phyloP scores from a whole-genome alignment of 2,888 invertebrate genomes.

The Unio pictorum region DNA sequence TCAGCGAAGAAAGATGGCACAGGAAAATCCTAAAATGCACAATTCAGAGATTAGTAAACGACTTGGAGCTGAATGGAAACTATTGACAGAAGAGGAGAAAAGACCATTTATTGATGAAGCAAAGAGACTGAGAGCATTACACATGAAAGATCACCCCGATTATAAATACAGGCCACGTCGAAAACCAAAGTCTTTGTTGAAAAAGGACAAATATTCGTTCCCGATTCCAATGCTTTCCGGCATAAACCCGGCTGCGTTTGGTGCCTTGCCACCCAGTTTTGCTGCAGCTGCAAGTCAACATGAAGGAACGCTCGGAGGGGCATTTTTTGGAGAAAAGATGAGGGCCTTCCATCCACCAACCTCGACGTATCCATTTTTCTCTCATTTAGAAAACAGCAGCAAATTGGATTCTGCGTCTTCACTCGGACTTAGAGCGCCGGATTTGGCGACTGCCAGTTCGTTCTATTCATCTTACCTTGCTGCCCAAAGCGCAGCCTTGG shows the following conservation, averaged over 20 bases:
- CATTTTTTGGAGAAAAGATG: slow-evolving; percentile 47
- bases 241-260: slow-evolving; percentile 42
- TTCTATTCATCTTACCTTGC: slow-evolving; percentile 57
- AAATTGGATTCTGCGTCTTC: slow-evolving; percentile 41
- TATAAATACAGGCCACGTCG: slow-evolving; percentile 97
- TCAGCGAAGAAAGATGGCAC: slow-evolving; percentile 97
- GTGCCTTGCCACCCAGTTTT: slow-evolving; percentile 38
- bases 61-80: slow-evolving; percentile 98
- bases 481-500: slow-evolving; percentile 46
- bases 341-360: slow-evolving; percentile 58
- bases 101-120: slow-evolving; percentile 99
- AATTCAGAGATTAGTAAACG: slow-evolving; percentile 98
- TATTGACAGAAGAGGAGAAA: slow-evolving; percentile 94
- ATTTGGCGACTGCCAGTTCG: slow-evolving; percentile 34
- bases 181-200: slow-evolving; percentile 89
- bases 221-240: slow-evolving; percentile 62
- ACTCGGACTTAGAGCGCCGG: slow-evolving; percentile 16
- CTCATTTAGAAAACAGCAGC: slow-evolving; percentile 47
- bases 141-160: slow-evolving; percentile 99
- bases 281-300: slow-evolving; percentile 23
- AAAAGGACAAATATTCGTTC: slow-evolving; percentile 85
- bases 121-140: slow-evolving; percentile 93
- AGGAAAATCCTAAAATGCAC: slow-evolving; percentile 99
- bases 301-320: slow-evolving; percentile 27
- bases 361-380: slow-evolving; percentile 49